A percentile compares a stretch with the other conserved stretches of the same genome.
Conservation (phyloP, 2,797 vertebrate species). For the Spinibarbus caldwelli region DNA sequence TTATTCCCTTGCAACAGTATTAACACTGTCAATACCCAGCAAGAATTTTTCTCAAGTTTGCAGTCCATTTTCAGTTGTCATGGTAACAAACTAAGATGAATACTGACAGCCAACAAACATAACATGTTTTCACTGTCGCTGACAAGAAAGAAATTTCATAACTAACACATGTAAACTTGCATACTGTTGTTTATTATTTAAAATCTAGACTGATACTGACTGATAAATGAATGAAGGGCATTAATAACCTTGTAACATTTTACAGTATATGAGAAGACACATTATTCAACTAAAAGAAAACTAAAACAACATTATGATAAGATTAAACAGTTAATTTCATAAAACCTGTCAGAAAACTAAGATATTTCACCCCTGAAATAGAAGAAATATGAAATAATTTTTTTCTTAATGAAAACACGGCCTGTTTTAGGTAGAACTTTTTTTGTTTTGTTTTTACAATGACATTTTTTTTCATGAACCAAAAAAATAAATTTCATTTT, state of each 20-base stretch:
- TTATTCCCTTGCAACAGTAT: not conserved
- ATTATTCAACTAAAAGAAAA: not conserved
- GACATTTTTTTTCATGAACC: not conserved
- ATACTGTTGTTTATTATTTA: not conserved
- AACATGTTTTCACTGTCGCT: not conserved
- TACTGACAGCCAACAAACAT: slow-evolving; percentile 14
- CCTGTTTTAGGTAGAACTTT: too few relatives aligned
- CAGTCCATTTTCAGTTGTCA: slow-evolving; percentile 19
- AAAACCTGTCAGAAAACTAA: too few relatives aligned
- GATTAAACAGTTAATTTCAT: not conserved
- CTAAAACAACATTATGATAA: not conserved
- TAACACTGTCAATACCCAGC: not conserved
- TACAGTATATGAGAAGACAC: not conserved
- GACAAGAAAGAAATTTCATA: not conserved
- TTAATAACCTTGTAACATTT: not conserved
- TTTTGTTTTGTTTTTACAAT: not conserved
- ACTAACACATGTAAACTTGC: not conserved
- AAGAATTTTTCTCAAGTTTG: slow-evolving; percentile 13
- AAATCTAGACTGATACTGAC: not conserved
- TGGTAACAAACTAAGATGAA: slow-evolving; percentile 22
- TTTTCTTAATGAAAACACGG: too few relatives aligned
- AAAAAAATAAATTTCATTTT: not conserved
- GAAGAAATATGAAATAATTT: too few relatives aligned
- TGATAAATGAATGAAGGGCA: not conserved
- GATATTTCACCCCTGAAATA: too few relatives aligned